Percentiles rank a stretch among this genome's conserved stretches.
Evolutionary conservation across 2,888 invertebrate species (phyloP).

Genomic region (Nasonovia ribisnigri): DNA sequence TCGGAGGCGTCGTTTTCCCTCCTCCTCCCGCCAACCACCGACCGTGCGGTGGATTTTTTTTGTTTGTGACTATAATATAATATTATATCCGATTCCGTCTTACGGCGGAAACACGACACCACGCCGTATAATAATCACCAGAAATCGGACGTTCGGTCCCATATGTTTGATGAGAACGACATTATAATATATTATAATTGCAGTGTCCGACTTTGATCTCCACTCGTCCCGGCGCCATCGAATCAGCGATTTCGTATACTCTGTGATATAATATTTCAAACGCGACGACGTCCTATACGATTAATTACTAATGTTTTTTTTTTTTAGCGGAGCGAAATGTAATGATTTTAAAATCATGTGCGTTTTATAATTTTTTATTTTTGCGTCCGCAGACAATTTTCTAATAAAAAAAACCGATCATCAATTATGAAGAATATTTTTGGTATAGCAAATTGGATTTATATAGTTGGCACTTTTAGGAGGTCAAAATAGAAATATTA

Average conservation of each 20-base stretch:
- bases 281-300: not conserved
- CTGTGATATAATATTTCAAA: not conserved
- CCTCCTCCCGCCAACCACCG: not conserved
- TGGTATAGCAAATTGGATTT: not conserved
- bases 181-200: not conserved
- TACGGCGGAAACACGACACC: not conserved
- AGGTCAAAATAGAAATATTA: not conserved
- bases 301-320: not conserved
- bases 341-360: not conserved
- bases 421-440: not conserved
- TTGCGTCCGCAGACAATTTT: not conserved
- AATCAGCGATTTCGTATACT: not conserved
- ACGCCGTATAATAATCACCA: not conserved
- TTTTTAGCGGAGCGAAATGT: not conserved
- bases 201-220: not conserved
- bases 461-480: not conserved
- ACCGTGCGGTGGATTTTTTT: not conserved
- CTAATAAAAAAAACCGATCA: not conserved
- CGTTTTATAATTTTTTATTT: not conserved
- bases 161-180: not conserved
- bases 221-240: not conserved
- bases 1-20: conserved; percentile 1
- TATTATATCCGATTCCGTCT: not conserved
- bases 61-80: not conserved
- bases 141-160: not conserved